Evolutionary conservation across 1,140 invertebrate genomes (phyloP).

Genomic region (Bathynomus jamesi): DNA sequence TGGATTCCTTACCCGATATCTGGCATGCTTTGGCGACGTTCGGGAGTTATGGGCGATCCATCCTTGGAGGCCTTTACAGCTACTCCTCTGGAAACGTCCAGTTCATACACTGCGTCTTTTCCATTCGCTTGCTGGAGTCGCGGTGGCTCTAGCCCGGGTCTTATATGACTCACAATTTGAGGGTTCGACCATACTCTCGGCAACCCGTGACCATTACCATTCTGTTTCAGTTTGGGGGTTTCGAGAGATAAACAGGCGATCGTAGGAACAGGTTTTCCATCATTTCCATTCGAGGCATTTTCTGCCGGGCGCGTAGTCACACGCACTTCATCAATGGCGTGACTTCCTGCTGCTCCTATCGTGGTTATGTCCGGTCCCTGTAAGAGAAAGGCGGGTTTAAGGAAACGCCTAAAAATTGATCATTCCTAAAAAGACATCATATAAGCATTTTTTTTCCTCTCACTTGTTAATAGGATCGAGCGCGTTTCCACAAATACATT

Average conservation of each 20-base stretch:
- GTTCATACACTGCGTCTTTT: slow-evolving; percentile 67
- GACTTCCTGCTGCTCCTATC: slow-evolving; percentile 30
- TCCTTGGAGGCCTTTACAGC: slow-evolving; percentile 42
- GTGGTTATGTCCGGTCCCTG: slow-evolving; percentile 36
- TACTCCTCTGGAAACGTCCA: slow-evolving; percentile 75
- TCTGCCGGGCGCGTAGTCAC: slow-evolving; percentile 6
- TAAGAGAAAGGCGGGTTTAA: too few relatives aligned
- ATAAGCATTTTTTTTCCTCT: too few relatives aligned
- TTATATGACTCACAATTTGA: slow-evolving; percentile 46
- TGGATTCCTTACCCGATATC: slow-evolving; percentile 37
- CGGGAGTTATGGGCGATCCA: slow-evolving; percentile 32
- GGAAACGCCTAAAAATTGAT: too few relatives aligned
- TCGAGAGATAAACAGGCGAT: slow-evolving; percentile 19
- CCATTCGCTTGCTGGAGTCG: slow-evolving; percentile 73
- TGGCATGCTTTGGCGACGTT: slow-evolving; percentile 36
- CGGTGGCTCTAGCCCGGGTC: slow-evolving; percentile 47
- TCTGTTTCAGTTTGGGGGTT: slow-evolving; percentile 1
- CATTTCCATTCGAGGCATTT: slow-evolving; percentile 16
- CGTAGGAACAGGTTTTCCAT: slow-evolving; percentile 12
- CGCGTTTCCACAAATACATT: too few relatives aligned
- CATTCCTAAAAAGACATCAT: too few relatives aligned
- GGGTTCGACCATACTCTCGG: slow-evolving; percentile 70
- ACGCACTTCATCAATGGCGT: slow-evolving; percentile 28
- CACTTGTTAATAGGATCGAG: too few relatives aligned
- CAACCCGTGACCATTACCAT: slow-evolving; percentile 42